Conservation (phyloP, 2,113 vertebrate genomes). For the Suncus etruscus region DNA sequence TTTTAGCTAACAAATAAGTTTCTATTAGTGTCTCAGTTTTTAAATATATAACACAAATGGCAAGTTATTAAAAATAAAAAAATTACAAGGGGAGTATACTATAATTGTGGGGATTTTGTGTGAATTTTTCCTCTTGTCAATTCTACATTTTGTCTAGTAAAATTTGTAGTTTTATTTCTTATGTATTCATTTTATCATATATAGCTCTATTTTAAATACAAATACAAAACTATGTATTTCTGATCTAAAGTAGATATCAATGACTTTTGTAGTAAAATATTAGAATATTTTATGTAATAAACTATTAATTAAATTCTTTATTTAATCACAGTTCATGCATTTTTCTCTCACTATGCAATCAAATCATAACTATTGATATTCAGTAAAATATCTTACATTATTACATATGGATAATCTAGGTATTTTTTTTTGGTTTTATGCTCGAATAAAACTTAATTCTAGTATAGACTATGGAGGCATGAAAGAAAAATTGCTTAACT, state of each 20-base stretch:
- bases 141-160: background rate
- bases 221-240: background rate
- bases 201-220: background rate
- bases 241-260: background rate
- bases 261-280: background rate
- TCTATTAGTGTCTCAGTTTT: background rate
- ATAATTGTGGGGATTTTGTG: background rate
- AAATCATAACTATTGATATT: background rate
- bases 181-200: background rate
- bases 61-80: background rate
- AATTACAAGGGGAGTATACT: background rate
- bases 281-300: background rate
- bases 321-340: background rate
- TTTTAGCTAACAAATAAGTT: background rate
- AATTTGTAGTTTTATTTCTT: background rate
- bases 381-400: background rate
- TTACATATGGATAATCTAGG: background rate
- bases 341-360: background rate
- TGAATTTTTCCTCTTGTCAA: background rate
- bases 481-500: slow-evolving; percentile 44
- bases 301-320: background rate
- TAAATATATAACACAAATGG: background rate
- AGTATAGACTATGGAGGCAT: background rate
- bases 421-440: background rate
- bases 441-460: background rate